A percentile compares a stretch with the other conserved stretches of the same genome.
Conservation (phyloP, 1,140 invertebrate genomes). For the Drosophila nebulosa region DNA sequence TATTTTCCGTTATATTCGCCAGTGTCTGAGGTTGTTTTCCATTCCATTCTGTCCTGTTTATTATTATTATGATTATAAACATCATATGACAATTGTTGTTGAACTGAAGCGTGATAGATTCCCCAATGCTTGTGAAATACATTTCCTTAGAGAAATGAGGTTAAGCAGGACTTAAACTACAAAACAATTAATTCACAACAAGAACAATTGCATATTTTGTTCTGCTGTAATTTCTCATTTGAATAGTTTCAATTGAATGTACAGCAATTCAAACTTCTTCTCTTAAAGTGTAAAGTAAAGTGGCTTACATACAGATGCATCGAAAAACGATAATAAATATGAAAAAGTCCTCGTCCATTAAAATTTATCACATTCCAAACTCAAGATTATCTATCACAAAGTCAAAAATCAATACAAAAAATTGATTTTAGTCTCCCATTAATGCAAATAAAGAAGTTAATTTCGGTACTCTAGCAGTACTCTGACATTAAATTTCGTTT, state of each 20-base stretch:
- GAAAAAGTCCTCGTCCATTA: no score
- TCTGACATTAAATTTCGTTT: no score
- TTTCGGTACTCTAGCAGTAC: no score
- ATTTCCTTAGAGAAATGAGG: not conserved
- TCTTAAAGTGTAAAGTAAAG: no score
- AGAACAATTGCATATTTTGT: not conserved
- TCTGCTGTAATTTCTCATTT: not conserved
- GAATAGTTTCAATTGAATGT: not conserved
- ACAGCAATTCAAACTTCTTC: no score
- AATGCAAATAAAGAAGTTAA: no score
- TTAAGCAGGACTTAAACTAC: not conserved
- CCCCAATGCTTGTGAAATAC: not conserved
- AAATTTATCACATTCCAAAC: no score
- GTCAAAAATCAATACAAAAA: no score
- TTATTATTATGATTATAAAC: conserved; percentile 60
- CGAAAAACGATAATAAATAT: no score
- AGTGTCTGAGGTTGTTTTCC: conserved; percentile 28
- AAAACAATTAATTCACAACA: not conserved
- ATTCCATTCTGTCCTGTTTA: conserved; percentile 15
- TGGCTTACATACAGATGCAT: no score
- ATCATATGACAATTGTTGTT: conserved; percentile 26
- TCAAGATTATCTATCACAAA: no score
- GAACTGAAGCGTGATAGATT: not conserved
- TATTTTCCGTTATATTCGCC: conserved; percentile 8
- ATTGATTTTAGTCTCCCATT: no score